A percentile compares a stretch with the other conserved stretches of the same genome.
These are phyloP conservation scores for Drosophila melanocephala DNA, from an alignment of 2,888 invertebrate genomes.

Conservation along the genomic window DNA sequence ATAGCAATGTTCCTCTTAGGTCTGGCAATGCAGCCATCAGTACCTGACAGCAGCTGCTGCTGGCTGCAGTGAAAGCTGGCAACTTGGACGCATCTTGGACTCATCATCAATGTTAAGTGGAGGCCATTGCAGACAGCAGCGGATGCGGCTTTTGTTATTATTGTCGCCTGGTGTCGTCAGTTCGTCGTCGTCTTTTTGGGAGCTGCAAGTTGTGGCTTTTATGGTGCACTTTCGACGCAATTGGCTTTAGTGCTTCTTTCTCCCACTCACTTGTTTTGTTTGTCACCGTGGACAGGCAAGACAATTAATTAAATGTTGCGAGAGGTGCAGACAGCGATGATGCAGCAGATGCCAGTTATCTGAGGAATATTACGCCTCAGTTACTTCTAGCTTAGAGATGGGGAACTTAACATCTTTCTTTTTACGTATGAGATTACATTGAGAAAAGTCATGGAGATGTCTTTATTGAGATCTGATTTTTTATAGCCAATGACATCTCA, in stretches of 20 bases:
- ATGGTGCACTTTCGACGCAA: slow-evolving; percentile 46
- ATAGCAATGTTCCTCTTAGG: slow-evolving; percentile 59
- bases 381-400: background rate
- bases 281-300: slow-evolving; percentile 29
- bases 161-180: slow-evolving; percentile 39
- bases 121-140: slow-evolving; percentile 38
- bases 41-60: slow-evolving; percentile 40
- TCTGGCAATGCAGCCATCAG: slow-evolving; percentile 18
- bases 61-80: slow-evolving; percentile 26
- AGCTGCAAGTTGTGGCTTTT: slow-evolving; percentile 59
- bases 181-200: slow-evolving; percentile 35
- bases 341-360: slow-evolving; percentile 33
- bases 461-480: background rate
- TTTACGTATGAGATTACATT: background rate
- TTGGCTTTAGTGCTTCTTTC: slow-evolving; percentile 36
- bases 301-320: slow-evolving; percentile 67
- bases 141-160: slow-evolving; percentile 50
- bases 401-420: background rate
- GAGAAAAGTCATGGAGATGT: background rate
- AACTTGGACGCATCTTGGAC: slow-evolving; percentile 66
- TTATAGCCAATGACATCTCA: background rate
- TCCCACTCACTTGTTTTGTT: slow-evolving; percentile 25
- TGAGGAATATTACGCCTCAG: background rate
- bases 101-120: slow-evolving; percentile 71
- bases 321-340: slow-evolving; percentile 36